Evolutionary conservation across 2,888 invertebrate species (phyloP), one percentile per base, ranked within the genome.

Genomic region (Mactromeris polynyma): DNA sequence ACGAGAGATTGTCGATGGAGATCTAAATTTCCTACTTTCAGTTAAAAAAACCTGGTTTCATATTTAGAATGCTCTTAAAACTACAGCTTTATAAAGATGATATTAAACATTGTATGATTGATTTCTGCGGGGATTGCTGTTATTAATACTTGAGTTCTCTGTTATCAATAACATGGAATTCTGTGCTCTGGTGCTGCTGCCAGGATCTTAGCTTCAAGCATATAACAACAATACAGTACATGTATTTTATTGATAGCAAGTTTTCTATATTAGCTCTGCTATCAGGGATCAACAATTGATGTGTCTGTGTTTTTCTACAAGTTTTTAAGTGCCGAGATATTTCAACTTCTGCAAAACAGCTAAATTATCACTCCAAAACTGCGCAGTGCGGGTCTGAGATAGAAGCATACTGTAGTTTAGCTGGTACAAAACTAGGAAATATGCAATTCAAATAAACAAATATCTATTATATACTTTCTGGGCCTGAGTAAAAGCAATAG

Each of bases 71-170:
- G 26, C 58, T n/a, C 58, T 64, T 64, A 64, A 64, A 64, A 64
- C n/a, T 26, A 26, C n/a, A 26, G 26, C 58, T 26, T 26, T 64
- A 26, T 64, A 26, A 64, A 64, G 58, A n/a, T 26, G 9, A 26
- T 64, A 64, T 64, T 26, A 64, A 64, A 64, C 58, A 64, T 64
- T 64, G 58, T 26, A 64, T 64, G 58, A 64, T 64, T 64, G 58
- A 64, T 64, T 64, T 64, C 58, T 64, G 26, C 26, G 3, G n/a
- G 58, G 26, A 64, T 64, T 64, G 4, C n/a, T 64, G 58, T 64
- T 64, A 26, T 26, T 64, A 64, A 64, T n/a, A 26, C 19, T 51
- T 64, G 21, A 6, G 26, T 64, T 64, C 58, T 9, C n/a, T 64
- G 58, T 26, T 26, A 64, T 64, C 58, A 64, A 64, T 64, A 64